Percentiles rank a stretch among this genome's conserved stretches.
Evolutionary conservation across 2,888 invertebrate genomes (phyloP).

Genomic region (Melanostoma scalare): DNA sequence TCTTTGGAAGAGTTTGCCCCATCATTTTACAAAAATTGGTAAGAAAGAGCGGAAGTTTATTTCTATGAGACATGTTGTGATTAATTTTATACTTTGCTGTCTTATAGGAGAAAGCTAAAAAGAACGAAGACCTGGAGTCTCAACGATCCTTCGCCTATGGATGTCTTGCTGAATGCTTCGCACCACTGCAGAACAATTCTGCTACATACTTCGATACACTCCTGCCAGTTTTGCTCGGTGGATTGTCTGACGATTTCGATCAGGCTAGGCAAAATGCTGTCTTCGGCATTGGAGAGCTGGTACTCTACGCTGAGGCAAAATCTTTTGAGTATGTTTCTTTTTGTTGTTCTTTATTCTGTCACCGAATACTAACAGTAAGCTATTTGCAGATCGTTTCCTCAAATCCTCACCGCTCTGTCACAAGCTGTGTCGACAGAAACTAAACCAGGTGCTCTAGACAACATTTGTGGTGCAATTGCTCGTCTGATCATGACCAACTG

Average conservation of each 20-base stretch:
- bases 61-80: neutral
- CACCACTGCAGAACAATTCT: constrained; percentile 84
- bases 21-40: constrained; percentile 87
- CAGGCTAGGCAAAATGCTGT: constrained; percentile 90
- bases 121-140: constrained; percentile 81
- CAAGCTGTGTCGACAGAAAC: constrained; percentile 85
- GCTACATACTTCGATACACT: constrained; percentile 85
- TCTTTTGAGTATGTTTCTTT: constrained; percentile 84
- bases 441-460: constrained; percentile 87
- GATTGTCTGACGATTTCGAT: constrained; percentile 85
- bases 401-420: constrained; percentile 87
- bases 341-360: neutral
- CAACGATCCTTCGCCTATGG: constrained; percentile 89
- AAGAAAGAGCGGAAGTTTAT: constrained; percentile 75
- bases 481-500: constrained; percentile 87
- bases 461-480: constrained; percentile 90
- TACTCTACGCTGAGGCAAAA: constrained; percentile 85
- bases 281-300: constrained; percentile 89
- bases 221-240: constrained; percentile 85
- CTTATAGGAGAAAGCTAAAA: constrained; percentile 85
- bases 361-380: neutral
- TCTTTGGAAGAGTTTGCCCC: constrained; percentile 86
- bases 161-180: constrained; percentile 88
- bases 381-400: constrained; percentile 84
- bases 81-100: constrained; percentile 40